Evolutionary conservation across 2,888 invertebrate species (phyloP).

Genomic region (Drosophila hamatofila): DNA sequence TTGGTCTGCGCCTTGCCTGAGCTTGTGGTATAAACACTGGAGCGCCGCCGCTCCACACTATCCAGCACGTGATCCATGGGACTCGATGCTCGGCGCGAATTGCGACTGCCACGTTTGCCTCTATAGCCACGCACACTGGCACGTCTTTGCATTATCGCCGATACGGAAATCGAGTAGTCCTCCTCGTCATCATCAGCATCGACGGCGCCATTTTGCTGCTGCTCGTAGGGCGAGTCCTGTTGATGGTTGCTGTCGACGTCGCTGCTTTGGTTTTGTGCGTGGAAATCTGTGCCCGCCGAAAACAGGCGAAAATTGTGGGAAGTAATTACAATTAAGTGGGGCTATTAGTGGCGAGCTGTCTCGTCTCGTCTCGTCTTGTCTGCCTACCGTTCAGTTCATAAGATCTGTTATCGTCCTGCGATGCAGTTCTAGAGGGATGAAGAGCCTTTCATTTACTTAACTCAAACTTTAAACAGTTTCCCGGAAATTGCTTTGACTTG

Average conservation of each 20-base stretch:
- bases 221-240: slow-evolving; percentile 30
- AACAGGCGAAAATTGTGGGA: slow-evolving; percentile 18
- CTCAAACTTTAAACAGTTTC: neutral
- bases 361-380: neutral
- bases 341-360: neutral
- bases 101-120: slow-evolving; percentile 86
- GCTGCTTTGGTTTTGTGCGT: slow-evolving; percentile 55
- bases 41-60: slow-evolving; percentile 87
- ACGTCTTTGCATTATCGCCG: slow-evolving; percentile 92
- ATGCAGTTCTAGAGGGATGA: slow-evolving; percentile 56
- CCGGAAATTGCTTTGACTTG: neutral
- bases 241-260: slow-evolving; percentile 56
- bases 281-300: slow-evolving; percentile 51
- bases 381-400: slow-evolving; percentile 66
- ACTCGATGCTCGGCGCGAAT: slow-evolving; percentile 88
- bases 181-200: slow-evolving; percentile 89
- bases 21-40: slow-evolving; percentile 93
- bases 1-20: slow-evolving; percentile 90
- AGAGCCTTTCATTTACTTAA: slow-evolving; percentile 6
- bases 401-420: slow-evolving; percentile 69
- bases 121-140: slow-evolving; percentile 91
- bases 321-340: slow-evolving; percentile 12
- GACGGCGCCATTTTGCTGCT: slow-evolving; percentile 45
- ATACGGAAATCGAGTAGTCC: slow-evolving; percentile 94
- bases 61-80: slow-evolving; percentile 85